phyloP scores from a whole-genome alignment of 2,113 vertebrate species.

The Alces alces region DNA sequence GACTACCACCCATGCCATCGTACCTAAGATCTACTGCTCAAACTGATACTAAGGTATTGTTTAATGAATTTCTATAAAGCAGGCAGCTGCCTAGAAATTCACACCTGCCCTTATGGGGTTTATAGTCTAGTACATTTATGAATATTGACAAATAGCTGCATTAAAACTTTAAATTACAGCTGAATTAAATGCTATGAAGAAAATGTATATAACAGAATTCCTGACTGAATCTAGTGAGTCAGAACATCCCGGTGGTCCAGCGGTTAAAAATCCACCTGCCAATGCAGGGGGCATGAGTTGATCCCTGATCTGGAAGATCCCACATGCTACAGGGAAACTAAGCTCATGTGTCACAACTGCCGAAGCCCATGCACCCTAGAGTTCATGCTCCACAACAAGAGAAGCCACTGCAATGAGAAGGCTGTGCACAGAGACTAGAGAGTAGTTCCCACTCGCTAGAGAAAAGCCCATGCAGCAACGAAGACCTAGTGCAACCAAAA shows the following conservation, averaged over 20 bases:
- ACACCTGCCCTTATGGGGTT: background rate
- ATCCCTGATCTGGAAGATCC: background rate
- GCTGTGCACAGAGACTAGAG: background rate
- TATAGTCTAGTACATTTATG: background rate
- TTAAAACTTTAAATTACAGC: background rate
- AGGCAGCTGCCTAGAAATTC: background rate
- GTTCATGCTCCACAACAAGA: background rate
- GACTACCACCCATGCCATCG: background rate
- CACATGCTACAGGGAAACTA: background rate
- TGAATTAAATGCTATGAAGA: background rate
- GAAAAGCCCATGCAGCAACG: background rate
- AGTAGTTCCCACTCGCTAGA: background rate
- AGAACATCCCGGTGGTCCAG: background rate
- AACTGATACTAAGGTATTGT: background rate
- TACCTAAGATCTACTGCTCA: background rate
- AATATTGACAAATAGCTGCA: background rate
- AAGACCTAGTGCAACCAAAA: background rate
- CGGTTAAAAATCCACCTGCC: background rate
- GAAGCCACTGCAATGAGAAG: background rate
- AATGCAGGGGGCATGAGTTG: background rate
- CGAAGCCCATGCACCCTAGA: background rate
- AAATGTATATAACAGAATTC: background rate
- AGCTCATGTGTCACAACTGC: background rate
- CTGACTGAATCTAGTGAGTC: background rate
- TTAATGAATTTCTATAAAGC: background rate